A percentile compares a stretch with the other conserved stretches of the same genome.
phyloP scores from a whole-genome alignment of 2,113 vertebrate genomes.

The Centrocercus urophasianus region DNA sequence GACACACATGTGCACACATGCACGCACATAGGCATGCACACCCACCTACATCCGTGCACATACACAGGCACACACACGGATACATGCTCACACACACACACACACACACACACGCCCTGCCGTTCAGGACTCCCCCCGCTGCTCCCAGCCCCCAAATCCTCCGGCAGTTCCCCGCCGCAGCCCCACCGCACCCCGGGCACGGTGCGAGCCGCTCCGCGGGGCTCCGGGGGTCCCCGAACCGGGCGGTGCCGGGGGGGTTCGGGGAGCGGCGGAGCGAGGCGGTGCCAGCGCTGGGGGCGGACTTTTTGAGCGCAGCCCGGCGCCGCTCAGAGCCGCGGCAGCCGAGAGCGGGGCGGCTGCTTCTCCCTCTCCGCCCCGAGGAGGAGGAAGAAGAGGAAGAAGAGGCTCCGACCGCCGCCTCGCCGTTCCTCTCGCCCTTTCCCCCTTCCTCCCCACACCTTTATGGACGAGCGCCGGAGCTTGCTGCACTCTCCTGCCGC shows the following conservation, averaged over 20 bases:
- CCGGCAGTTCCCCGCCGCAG: neutral
- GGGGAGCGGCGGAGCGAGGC: conserved; percentile 25
- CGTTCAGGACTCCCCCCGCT: neutral
- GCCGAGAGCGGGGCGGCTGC: conserved; percentile 72
- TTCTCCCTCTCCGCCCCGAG: conserved; percentile 77
- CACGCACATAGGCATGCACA: neutral
- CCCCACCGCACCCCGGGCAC: neutral
- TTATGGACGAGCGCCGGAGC: conserved; percentile 94
- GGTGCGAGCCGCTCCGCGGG: too few relatives aligned
- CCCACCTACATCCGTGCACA: neutral
- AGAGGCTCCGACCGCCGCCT: conserved; percentile 73
- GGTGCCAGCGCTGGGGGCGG: conserved; percentile 64
- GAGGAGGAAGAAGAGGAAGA: conserved; percentile 41
- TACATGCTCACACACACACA: too few relatives aligned
- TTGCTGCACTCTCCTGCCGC: conserved; percentile 89
- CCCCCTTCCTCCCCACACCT: conserved; percentile 78
- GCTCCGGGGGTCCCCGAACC: neutral
- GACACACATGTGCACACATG: neutral
- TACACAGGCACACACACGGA: too few relatives aligned
- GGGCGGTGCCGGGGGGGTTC: neutral
- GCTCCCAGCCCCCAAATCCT: neutral
- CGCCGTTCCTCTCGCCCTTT: conserved; percentile 70
- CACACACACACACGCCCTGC: neutral
- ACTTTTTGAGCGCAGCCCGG: conserved; percentile 39
- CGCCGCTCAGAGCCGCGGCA: conserved; percentile 52